These are phyloP conservation scores for Pachyseris speciosa DNA, from an alignment of 64 coral and sea anemone genomes.

Conservation along the genomic window DNA sequence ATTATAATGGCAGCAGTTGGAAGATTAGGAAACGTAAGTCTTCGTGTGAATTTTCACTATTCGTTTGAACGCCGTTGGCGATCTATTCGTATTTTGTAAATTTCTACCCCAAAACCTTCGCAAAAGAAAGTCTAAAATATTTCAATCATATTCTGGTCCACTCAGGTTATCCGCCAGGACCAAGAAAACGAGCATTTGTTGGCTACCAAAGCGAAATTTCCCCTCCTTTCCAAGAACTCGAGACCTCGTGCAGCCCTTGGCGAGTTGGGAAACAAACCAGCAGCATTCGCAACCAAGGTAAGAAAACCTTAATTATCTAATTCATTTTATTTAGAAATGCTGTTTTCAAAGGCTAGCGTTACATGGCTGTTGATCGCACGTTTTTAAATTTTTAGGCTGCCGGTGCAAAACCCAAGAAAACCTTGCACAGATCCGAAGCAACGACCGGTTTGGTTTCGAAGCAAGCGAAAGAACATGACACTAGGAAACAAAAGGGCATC, in stretches of 20 bases:
- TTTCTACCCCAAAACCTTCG: not conserved
- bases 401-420: constrained; percentile 16
- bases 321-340: too few species aligned
- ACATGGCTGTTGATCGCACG: not conserved
- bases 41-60: not conserved
- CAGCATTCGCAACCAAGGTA: constrained; percentile 28
- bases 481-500: constrained; percentile 50
- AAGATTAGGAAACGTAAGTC: constrained; percentile 37
- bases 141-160: not conserved
- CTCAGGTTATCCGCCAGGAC: constrained; percentile 18
- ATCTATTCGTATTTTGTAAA: not conserved
- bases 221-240: constrained; percentile 5
- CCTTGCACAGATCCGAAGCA: constrained; percentile 51
- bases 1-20: constrained; percentile 36
- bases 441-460: constrained; percentile 45
- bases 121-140: not conserved
- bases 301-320: too few species aligned
- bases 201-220: constrained; percentile 55
- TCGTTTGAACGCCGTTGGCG: not conserved
- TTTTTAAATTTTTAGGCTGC: not conserved
- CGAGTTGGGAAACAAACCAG: constrained; percentile 81
- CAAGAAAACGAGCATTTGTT: constrained; percentile 69
- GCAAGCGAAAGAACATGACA: constrained; percentile 50
- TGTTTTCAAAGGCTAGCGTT: not conserved
- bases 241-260: constrained; percentile 82